phyloP scores from a whole-genome alignment of 2,113 vertebrate species.

The Lophochroa leadbeateri region DNA sequence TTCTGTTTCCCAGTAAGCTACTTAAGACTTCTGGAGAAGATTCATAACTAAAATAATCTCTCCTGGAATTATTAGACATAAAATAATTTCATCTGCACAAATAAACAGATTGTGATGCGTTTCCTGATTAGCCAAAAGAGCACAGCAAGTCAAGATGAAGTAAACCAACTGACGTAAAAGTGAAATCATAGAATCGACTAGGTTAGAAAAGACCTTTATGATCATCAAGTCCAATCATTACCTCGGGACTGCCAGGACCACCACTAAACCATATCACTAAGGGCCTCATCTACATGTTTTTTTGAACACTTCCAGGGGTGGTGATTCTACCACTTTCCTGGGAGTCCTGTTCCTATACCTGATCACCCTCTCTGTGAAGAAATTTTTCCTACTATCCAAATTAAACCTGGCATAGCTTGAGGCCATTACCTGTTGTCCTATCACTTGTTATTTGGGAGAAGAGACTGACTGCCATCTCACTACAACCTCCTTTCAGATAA shows the following conservation, averaged over 20 bases:
- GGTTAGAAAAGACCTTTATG: not conserved
- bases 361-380: not conserved
- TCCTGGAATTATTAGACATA: not conserved
- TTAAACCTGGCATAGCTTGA: not conserved
- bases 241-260: not conserved
- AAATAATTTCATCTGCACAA: conserved; percentile 5
- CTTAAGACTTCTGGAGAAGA: not conserved
- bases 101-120: conserved; percentile 6
- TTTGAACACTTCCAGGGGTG: not conserved
- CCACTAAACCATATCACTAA: not conserved
- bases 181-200: not conserved
- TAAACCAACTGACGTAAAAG: not conserved
- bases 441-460: not conserved
- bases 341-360: not conserved
- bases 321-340: not conserved
- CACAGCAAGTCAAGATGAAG: not conserved
- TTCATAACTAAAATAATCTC: not conserved
- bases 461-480: not conserved
- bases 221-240: not conserved
- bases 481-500: not conserved
- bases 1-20: not conserved
- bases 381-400: not conserved
- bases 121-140: conserved; percentile 8
- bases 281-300: not conserved
- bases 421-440: not conserved